Conservation (phyloP, 2,888 invertebrate genomes). For the Cosmopolites sordidus region DNA sequence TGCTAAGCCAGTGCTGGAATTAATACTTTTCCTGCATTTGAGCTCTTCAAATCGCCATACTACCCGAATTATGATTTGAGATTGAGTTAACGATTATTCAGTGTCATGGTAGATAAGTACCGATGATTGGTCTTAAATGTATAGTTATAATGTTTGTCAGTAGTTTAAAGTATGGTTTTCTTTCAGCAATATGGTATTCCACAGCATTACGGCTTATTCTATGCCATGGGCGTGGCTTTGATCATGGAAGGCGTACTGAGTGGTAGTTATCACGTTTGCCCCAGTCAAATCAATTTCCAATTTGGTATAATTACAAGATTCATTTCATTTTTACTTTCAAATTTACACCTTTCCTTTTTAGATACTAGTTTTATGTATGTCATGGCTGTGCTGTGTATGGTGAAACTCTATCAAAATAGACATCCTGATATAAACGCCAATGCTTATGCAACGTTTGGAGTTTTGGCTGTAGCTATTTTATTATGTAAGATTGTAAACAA, state of each 20-base stretch:
- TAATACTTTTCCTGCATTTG: too few relatives aligned
- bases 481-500: too few relatives aligned
- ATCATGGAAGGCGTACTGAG: slow-evolving; percentile 84
- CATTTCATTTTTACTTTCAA: too few relatives aligned
- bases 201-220: slow-evolving; percentile 77
- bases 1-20: too few relatives aligned
- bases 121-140: too few relatives aligned
- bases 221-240: slow-evolving; percentile 80
- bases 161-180: slow-evolving; percentile 27
- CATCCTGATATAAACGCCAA: slow-evolving; percentile 86
- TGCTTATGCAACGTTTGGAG: slow-evolving; percentile 73
- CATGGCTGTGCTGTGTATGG: slow-evolving; percentile 78
- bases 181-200: slow-evolving; percentile 65
- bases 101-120: too few relatives aligned
- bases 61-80: too few relatives aligned
- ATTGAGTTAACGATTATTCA: too few relatives aligned
- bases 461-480: slow-evolving; percentile 72
- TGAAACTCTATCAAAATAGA: slow-evolving; percentile 81
- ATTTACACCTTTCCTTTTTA: slow-evolving; percentile 54
- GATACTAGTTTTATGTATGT: slow-evolving; percentile 93
- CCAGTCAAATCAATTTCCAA: slow-evolving; percentile 85
- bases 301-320: slow-evolving; percentile 72
- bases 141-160: too few relatives aligned
- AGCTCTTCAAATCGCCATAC: too few relatives aligned
- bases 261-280: slow-evolving; percentile 86